These are phyloP conservation scores for Noctua pronuba DNA, from an alignment of 2,888 invertebrate genomes.

Conservation along the genomic window DNA sequence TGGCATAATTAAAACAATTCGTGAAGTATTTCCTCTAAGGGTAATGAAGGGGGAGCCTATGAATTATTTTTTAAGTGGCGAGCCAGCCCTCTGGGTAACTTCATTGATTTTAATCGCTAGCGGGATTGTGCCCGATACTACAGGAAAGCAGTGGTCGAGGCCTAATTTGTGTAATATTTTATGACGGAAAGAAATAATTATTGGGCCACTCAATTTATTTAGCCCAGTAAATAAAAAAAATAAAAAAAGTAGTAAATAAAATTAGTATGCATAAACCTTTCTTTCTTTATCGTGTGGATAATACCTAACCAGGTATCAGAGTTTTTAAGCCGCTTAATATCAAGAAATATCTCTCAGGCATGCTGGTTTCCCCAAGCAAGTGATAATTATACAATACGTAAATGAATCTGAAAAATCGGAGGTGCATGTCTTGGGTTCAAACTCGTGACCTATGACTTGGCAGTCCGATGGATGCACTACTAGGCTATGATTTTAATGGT, in stretches of 20 bases:
- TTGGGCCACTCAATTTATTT: not conserved
- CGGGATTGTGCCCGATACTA: slow-evolving; percentile 46
- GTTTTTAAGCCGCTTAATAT: too few species aligned
- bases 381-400: too few species aligned
- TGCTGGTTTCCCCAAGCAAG: too few species aligned
- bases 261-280: not conserved
- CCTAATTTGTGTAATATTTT: slow-evolving; percentile 48
- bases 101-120: slow-evolving; percentile 79
- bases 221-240: not conserved
- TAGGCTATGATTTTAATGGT: not conserved
- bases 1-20: slow-evolving; percentile 73
- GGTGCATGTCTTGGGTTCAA: too few species aligned
- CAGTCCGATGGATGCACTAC: too few species aligned
- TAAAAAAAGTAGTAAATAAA: too few species aligned
- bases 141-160: slow-evolving; percentile 16
- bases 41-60: slow-evolving; percentile 78
- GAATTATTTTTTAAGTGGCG: slow-evolving; percentile 83
- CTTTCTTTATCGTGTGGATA: too few species aligned
- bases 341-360: too few species aligned
- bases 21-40: slow-evolving; percentile 74
- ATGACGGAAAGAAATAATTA: not conserved
- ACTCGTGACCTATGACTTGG: too few species aligned
- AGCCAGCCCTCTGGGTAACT: slow-evolving; percentile 68
- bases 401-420: too few species aligned
- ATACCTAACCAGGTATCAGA: too few species aligned